Evolutionary conservation across 2,888 invertebrate species (phyloP).

Genomic region (Drosophila colorata): DNA sequence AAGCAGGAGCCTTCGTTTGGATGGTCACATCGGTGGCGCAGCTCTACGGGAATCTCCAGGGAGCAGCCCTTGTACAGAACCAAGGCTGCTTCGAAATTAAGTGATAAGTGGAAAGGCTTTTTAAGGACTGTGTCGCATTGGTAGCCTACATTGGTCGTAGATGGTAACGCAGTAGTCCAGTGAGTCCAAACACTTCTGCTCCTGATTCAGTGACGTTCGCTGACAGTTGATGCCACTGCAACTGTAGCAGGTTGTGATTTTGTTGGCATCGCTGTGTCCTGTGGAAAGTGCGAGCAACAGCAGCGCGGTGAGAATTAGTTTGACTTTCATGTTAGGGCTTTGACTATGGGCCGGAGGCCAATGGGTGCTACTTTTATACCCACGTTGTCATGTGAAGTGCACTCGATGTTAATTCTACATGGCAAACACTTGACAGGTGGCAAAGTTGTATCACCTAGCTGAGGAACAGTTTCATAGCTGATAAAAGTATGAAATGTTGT

Average conservation of each 20-base stretch:
- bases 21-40: slow-evolving; percentile 72
- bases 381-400: slow-evolving; percentile 39
- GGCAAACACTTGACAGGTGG: slow-evolving; percentile 31
- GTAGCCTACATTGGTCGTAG: slow-evolving; percentile 76
- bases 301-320: slow-evolving; percentile 34
- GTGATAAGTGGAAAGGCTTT: not conserved
- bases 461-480: slow-evolving; percentile 10
- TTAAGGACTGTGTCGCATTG: not conserved
- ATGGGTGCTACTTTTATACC: slow-evolving; percentile 59
- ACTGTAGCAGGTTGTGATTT: slow-evolving; percentile 70
- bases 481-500: slow-evolving; percentile 4
- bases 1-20: slow-evolving; percentile 63
- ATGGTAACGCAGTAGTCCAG: slow-evolving; percentile 83
- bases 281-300: slow-evolving; percentile 33
- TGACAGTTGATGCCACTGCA: slow-evolving; percentile 82
- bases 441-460: slow-evolving; percentile 6
- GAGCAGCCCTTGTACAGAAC: slow-evolving; percentile 82
- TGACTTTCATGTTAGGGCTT: slow-evolving; percentile 52
- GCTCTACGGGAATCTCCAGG: slow-evolving; percentile 69
- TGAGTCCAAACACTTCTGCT: slow-evolving; percentile 71
- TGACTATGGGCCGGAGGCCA: slow-evolving; percentile 39
- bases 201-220: slow-evolving; percentile 61
- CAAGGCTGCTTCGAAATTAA: slow-evolving; percentile 47
- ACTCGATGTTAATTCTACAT: slow-evolving; percentile 35
- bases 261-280: slow-evolving; percentile 60